Evolutionary conservation across 2,113 vertebrate genomes (phyloP), one percentile per base, ranked within the genome.

Genomic region (Anoura caudifer): DNA sequence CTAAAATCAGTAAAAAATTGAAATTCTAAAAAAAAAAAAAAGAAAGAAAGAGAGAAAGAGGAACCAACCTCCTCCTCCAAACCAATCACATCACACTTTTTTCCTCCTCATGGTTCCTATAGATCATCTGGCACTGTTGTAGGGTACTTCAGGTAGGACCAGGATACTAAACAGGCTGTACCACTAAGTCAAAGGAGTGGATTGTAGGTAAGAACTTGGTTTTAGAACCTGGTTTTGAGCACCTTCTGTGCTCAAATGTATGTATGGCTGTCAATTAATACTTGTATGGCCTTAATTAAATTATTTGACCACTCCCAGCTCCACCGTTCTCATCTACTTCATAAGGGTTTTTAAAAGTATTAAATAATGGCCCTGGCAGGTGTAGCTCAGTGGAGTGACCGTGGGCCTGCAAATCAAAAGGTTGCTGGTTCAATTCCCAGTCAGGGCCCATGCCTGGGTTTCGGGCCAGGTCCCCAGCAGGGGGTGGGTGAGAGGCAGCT

Each of bases 141-240:
- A 79, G 20, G 45, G 33, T 73, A 54, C 77, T 85, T 92, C 9
- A 75, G 41, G 41, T 73, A 88, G 72, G 20, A 59, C 28, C 63
- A 45, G 69, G 59, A 45, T 47, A 19, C 36, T 87, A 33, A 33
- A 52, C 15, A 96, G 54, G 12, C 47, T 73, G 41, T 59, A 69
- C 13, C 56, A 83, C 45, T 26, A 77, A 45, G 16, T 28, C 33
- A 83, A 52, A 72, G 63, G 43, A 72, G 28, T 52, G 56, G 12
- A 72, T 31, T 15, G 1, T 67, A 38, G 43, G 13, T 45, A 76
- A 87, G 13, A 76, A 69, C 19, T 28, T 24, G 19, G 17, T 70
- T 87, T 87, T 85, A 89, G 67, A 93, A 87, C 36, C 87, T 86
- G 90, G n/a, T n/a, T n/a, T n/a, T n/a, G n/a, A n/a, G n/a, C n/a